phyloP scores from a whole-genome alignment of 1,140 invertebrate genomes.

The Heliconius eleuchia region DNA sequence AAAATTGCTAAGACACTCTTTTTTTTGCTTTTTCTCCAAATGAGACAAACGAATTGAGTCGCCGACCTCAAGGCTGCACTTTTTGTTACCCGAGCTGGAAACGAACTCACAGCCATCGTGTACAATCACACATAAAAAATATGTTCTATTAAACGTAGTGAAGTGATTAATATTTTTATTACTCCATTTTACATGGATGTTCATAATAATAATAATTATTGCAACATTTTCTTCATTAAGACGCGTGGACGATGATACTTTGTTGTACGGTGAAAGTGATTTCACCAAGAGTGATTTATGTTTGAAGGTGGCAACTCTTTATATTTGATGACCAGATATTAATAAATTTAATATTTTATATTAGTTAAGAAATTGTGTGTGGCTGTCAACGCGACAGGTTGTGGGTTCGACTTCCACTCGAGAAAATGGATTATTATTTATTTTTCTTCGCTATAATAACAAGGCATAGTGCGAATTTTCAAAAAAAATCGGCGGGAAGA shows the following conservation, averaged over 20 bases:
- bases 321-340: neutral
- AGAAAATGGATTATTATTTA: no score
- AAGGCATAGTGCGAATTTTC: no score
- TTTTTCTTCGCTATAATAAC: no score
- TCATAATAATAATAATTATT: neutral
- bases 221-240: neutral
- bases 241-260: conserved; percentile 12
- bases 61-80: no score
- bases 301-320: conserved; percentile 12
- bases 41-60: no score
- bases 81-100: neutral
- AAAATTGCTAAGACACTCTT: no score
- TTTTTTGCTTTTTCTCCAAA: no score
- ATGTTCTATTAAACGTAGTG: neutral
- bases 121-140: neutral
- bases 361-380: no score
- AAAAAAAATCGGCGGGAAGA: no score
- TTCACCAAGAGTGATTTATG: neutral
- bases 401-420: no score
- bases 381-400: no score
- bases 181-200: neutral
- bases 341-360: no score
- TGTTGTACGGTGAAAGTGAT: conserved; percentile 27
- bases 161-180: neutral
- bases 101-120: neutral